Percentiles rank a stretch among this genome's conserved stretches.
Conservation (phyloP, 2,113 vertebrate species). For the Labeo rohita region DNA sequence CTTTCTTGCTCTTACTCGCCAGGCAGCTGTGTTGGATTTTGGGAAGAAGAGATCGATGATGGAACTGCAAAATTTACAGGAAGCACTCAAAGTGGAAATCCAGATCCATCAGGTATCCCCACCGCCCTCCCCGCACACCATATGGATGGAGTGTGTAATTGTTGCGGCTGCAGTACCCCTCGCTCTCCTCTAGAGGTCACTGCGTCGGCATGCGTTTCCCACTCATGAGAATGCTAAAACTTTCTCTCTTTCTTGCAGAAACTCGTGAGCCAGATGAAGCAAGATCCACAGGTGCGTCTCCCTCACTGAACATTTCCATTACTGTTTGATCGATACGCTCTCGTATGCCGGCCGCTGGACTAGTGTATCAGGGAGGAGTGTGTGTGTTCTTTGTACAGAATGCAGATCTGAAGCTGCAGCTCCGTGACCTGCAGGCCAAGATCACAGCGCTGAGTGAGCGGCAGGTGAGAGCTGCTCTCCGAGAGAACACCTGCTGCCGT, state of each 20-base stretch:
- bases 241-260: slow-evolving; percentile 48
- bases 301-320: neutral
- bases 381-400: slow-evolving; percentile 76
- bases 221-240: slow-evolving; percentile 14
- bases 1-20: neutral
- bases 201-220: slow-evolving; percentile 47
- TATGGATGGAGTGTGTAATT: slow-evolving; percentile 8
- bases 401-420: slow-evolving; percentile 92
- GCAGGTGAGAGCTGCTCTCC: slow-evolving; percentile 52
- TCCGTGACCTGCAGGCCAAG: slow-evolving; percentile 95
- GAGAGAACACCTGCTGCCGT: slow-evolving; percentile 39
- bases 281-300: slow-evolving; percentile 58
- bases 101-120: slow-evolving; percentile 87
- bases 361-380: slow-evolving; percentile 38
- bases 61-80: slow-evolving; percentile 91
- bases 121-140: neutral
- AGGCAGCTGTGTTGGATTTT: slow-evolving; percentile 63
- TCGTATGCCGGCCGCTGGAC: slow-evolving; percentile 16
- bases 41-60: slow-evolving; percentile 76
- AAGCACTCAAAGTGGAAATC: slow-evolving; percentile 92
- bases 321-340: slow-evolving; percentile 43
- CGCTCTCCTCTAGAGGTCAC: slow-evolving; percentile 46
- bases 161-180: slow-evolving; percentile 38
- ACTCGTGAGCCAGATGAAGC: slow-evolving; percentile 59
- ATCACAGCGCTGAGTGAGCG: slow-evolving; percentile 92